Evolutionary conservation across 2,888 invertebrate genomes (phyloP).

Genomic region (Hybos culiciformis): DNA sequence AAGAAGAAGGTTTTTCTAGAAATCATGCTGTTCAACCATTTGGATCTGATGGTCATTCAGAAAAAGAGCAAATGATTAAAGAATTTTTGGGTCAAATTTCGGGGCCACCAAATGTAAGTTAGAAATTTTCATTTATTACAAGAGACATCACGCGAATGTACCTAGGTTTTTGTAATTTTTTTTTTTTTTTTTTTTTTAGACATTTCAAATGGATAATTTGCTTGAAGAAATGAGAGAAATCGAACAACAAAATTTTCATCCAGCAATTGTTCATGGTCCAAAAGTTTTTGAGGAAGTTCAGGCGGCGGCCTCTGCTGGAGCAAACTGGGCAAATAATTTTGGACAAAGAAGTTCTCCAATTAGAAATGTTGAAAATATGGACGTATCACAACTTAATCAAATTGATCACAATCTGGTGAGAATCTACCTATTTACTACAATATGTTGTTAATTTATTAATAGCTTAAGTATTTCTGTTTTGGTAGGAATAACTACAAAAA

Average conservation of each 20-base stretch:
- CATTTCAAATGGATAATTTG: constrained; percentile 79
- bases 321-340: constrained; percentile 52
- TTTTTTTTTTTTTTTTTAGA: constrained; percentile 36
- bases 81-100: constrained; percentile 58
- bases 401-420: too few relatives aligned
- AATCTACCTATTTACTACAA: too few relatives aligned
- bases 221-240: constrained; percentile 76
- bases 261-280: constrained; percentile 20
- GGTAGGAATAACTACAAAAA: too few relatives aligned
- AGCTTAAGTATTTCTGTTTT: too few relatives aligned
- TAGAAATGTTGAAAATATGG: too few relatives aligned
- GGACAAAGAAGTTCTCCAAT: too few relatives aligned
- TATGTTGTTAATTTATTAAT: too few relatives aligned
- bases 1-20: constrained; percentile 43
- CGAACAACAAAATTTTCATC: constrained; percentile 21
- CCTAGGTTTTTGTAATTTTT: neutral
- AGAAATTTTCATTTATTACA: neutral
- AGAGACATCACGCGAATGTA: too few relatives aligned
- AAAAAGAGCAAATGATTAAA: constrained; percentile 63
- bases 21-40: constrained; percentile 24
- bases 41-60: constrained; percentile 21
- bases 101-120: constrained; percentile 29
- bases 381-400: too few relatives aligned
- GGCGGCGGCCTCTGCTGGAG: constrained; percentile 7
- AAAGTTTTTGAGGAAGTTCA: constrained; percentile 25